Evolutionary conservation across 2,888 invertebrate genomes (phyloP), one percentile per base, ranked within the genome.

Genomic region (Xiphydria camelus): DNA sequence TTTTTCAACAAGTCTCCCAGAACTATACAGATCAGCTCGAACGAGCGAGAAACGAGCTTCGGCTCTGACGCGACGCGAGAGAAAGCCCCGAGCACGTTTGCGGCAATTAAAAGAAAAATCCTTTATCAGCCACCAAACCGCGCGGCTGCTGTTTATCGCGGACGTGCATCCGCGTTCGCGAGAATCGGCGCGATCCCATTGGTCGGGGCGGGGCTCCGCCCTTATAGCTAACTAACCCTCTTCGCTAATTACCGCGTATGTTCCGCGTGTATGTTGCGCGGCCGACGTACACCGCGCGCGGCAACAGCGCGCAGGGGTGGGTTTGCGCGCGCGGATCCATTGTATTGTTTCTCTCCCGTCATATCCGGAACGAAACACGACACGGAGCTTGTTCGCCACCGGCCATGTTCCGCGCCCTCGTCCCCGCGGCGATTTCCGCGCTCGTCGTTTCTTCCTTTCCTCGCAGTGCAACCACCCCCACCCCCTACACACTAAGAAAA

Each of bases 171-270:
- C 47, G 20, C 37, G 45, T 25, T 31, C 31, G 36, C 32, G 32
- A 37, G 41, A 46, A 41, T 34, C 26, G 21, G 22, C 33, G 45
- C 44, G 46, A 36, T 37, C 50, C 49, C 51, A 66, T 68, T 68
- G 69, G 69, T 49, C 60, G 50, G 48, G 41, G 49, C 32, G 53
- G 61, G 50, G 67, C 69, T 57, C 69, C 69, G 67, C 69, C 68
- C 64, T 2, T 14, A 65, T 65, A 57, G 61, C 59, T 64, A 66
- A 66, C 68, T 67, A 67, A 68, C 69, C 68, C 69, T 64, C 64
- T 67, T 64, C 58, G 61, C 64, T 69, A 69, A 69, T 69, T 68
- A 69, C 62, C 59, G 61, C 60, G 53, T 62, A 57, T 59, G 61
- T 59, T 58, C 57, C 43, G n/a, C n/a, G 51, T 42, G 49, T 35